Percentiles rank a stretch among this genome's conserved stretches.
Evolutionary conservation across 2,888 invertebrate species (phyloP).

Genomic region (Trichogramma dendrolimi): DNA sequence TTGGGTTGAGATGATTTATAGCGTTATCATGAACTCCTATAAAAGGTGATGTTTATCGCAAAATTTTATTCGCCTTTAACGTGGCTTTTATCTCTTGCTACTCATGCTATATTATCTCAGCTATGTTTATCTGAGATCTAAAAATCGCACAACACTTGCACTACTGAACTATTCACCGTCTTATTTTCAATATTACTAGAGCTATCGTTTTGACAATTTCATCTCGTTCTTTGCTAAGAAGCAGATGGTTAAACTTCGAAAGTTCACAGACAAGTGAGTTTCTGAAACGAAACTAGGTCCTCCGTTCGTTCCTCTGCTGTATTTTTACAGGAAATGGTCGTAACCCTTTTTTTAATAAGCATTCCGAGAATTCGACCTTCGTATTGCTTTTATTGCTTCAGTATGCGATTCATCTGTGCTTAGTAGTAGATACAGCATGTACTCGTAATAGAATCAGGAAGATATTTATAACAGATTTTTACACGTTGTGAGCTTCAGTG

Average conservation of each 20-base stretch:
- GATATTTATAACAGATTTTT: too few species aligned
- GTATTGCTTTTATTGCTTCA: conserved; percentile 15
- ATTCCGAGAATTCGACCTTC: conserved; percentile 12
- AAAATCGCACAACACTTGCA: neutral
- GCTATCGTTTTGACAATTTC: too few species aligned
- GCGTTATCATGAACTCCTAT: conserved; percentile 12
- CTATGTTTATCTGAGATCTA: neutral
- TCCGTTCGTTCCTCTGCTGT: conserved; percentile 1
- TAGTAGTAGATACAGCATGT: too few species aligned
- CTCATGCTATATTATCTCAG: conserved; percentile 1
- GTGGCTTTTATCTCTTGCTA: conserved; percentile 12
- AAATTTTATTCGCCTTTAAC: conserved; percentile 14
- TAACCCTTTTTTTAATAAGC: conserved; percentile 25
- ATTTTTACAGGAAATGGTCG: conserved; percentile 21
- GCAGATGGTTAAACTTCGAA: conserved; percentile 17
- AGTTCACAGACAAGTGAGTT: conserved; percentile 21
- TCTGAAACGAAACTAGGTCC: conserved; percentile 16
- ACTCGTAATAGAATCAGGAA: too few species aligned
- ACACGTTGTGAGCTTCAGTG: too few species aligned
- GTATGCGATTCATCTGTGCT: too few species aligned
- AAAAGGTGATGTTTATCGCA: conserved; percentile 12
- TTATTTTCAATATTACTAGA: too few species aligned
- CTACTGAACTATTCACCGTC: conserved; percentile 1
- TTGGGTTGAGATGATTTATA: conserved; percentile 17
- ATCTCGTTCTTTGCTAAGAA: neutral